Base-by-base conservation (phyloP, 2,113 vertebrate genomes). In the Alosa alosa region DNA sequence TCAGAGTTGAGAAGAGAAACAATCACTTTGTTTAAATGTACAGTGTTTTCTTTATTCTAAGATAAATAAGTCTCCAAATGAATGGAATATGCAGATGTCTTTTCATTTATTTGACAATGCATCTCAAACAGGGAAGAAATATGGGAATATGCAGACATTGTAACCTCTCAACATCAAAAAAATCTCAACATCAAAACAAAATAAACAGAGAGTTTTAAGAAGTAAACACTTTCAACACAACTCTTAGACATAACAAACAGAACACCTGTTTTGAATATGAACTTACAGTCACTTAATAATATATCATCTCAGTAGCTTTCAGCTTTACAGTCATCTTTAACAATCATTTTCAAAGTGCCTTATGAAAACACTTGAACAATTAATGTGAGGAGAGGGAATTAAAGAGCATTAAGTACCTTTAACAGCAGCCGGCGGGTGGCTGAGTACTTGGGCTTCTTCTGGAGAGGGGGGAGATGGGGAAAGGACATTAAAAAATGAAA, bases 361-460 rank as follows among this genome's bases (percentile, higher is more conserved):
- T 64, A 72, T 72, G 64, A 31, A 72, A 31, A 31, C 64, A 3
- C 13, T 10, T 72, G n/a, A 64, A 31, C n/a, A 72, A 31, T 72
- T 13, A 72, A 36, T 72, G 64, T 36, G 25, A 13, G 31, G 25
- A 36, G 64, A 36, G 25, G n/a, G 25, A 13, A 72, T 31, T 11
- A 83, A 46, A 78, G 49, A 25, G 18, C 31, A 50, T 64, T 11
- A 85, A 87, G 11, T 92, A 91, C 90, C 90, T 93, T 91, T 86
- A 91, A 88, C 81, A 91, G 90, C 78, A 91, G 90, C 89, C 92
- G 89, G 88, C 78, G 91, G 55, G 90, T 91, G 68, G 92, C 92
- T 17, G 91, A 88, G 75, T 88, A 91, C 72, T 91, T 93, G 39
- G 90, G 46, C 81, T 89, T 92, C 83, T 50, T 90, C 89, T 90